phyloP scores from a whole-genome alignment of 2,888 invertebrate genomes.

The Idaea dimidiata region DNA sequence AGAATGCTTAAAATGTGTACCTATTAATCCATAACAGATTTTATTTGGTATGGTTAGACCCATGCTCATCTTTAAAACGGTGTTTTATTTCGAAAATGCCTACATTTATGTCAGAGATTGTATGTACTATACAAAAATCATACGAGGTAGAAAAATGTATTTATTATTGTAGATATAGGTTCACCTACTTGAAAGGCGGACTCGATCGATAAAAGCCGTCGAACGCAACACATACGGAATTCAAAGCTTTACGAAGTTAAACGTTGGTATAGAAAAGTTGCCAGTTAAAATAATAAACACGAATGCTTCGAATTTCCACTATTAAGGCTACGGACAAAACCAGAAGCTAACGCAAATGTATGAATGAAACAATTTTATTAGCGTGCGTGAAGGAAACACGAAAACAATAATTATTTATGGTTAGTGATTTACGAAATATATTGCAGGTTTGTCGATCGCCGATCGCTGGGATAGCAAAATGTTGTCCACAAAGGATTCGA shows the following conservation, averaged over 20 bases:
- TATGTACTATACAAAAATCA: neutral
- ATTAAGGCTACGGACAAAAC: neutral
- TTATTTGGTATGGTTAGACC: too few relatives aligned
- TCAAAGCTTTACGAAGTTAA: neutral
- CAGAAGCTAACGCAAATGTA: neutral
- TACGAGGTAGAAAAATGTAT: neutral
- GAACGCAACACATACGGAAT: neutral
- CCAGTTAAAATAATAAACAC: neutral
- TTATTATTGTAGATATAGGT: neutral
- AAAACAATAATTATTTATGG: too few relatives aligned
- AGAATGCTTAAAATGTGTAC: too few relatives aligned
- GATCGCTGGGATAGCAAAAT: too few relatives aligned
- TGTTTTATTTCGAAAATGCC: neutral
- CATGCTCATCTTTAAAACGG: neutral
- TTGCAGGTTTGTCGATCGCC: too few relatives aligned
- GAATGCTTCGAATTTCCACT: neutral
- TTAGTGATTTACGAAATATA: too few relatives aligned
- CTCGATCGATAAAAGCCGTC: neutral
- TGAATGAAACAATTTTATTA: neutral
- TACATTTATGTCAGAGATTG: neutral
- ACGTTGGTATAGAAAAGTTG: neutral
- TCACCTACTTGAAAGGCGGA: neutral
- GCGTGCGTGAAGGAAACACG: neutral
- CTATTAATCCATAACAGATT: too few relatives aligned
- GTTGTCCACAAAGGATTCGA: too few relatives aligned